Evolutionary conservation across 2,888 invertebrate genomes (phyloP).

Genomic region (Pinctada fucata): DNA sequence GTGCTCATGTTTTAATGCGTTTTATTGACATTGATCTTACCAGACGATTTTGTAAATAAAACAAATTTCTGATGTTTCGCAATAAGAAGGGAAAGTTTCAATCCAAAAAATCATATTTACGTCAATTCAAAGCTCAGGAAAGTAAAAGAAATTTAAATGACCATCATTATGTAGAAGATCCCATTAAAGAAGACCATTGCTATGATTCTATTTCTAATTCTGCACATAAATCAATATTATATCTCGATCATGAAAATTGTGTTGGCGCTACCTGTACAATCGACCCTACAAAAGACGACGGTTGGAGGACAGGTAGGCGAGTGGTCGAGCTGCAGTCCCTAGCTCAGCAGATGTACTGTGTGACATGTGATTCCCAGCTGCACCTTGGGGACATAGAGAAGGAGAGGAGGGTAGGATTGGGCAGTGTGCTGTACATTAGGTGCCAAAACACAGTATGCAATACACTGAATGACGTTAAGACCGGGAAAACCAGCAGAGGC

Average conservation of each 20-base stretch:
- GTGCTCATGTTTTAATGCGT: too few species aligned
- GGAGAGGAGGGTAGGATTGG: not conserved
- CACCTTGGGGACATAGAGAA: not conserved
- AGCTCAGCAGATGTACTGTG: not conserved
- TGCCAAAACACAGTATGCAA: slow-evolving; percentile 2
- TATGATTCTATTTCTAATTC: too few species aligned
- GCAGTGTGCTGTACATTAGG: not conserved
- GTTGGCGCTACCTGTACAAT: not conserved
- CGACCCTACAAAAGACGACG: not conserved
- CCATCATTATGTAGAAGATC: too few species aligned
- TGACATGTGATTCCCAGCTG: not conserved
- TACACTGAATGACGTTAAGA: not conserved
- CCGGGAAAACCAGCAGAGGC: slow-evolving; percentile 1
- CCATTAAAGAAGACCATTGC: too few species aligned
- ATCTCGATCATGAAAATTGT: not conserved
- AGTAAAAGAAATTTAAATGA: too few species aligned
- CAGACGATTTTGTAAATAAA: too few species aligned
- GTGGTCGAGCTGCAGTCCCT: not conserved
- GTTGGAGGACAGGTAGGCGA: not conserved
- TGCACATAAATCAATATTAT: too few species aligned
- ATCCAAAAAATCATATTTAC: too few species aligned
- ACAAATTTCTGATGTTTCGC: too few species aligned
- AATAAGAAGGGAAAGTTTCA: too few species aligned
- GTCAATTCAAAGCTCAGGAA: too few species aligned
- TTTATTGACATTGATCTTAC: too few species aligned